Base-by-base conservation (phyloP, 2,888 invertebrate genomes). In the Microdon myrmicae region DNA sequence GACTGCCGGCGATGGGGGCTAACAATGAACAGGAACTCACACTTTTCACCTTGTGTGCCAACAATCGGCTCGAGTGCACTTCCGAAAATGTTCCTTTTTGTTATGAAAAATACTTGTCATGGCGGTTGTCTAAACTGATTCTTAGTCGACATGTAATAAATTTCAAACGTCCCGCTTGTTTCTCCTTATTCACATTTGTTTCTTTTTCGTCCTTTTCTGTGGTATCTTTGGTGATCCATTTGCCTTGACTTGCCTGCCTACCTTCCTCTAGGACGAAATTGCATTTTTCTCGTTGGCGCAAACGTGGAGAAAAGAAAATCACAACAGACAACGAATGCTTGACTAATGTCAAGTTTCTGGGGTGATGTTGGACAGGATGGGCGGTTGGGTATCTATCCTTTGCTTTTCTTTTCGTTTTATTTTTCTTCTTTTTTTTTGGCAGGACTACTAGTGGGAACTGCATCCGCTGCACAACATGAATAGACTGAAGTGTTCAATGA, bases 81-180 rank as follows among this genome's bases (percentile, higher is more conserved):
- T 14, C 12, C 5, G 13, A 28, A 28, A 16, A 9, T 9, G 10
- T 35, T 26, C 10, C 8, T 28, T 34, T 32, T 4, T 5, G 2
- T 49, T 20, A 17, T 38, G 16, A 14, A 28, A 41, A 19, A 31
- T 29, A 29, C 25, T 44, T 54, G 43, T 55, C 41, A 38, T 10
- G 28, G 43, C 48, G 41, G 38, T 61, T 55, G 48, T 44, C 55
- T 61, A 39, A 60, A 61, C 20, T 49, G 55, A 49, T 34, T 60
- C 38, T 49, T 44, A 55, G 48, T 39, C 31, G 60, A 49, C 45
- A 41, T 44, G 44, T 55, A 61, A 61, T 61, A 55, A 55, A 55
- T 38, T 55, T 61, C 48, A 61, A 61, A 31, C 22, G 55, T 47
- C 49, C 34, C 29, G 25, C 43, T 55, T 55, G 44, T n/a, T n/a